These are phyloP conservation scores for Glaucopsyche alexis DNA, from an alignment of 2,888 invertebrate genomes.

Conservation along the genomic window DNA sequence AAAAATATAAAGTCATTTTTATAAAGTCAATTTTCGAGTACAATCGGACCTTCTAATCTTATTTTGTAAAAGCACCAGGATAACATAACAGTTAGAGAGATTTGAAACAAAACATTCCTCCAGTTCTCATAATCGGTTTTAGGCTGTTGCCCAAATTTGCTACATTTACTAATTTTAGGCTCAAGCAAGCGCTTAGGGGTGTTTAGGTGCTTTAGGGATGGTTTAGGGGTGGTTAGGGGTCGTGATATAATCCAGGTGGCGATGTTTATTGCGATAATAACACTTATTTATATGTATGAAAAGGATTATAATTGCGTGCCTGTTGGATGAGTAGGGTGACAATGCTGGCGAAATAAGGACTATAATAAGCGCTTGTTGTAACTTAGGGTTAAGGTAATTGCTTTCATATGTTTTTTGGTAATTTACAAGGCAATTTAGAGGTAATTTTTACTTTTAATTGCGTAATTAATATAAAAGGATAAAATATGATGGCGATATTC, in stretches of 20 bases:
- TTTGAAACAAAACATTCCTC: neutral
- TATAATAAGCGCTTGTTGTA: neutral
- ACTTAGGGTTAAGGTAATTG: neutral
- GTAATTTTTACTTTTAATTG: no score
- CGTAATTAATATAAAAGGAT: no score
- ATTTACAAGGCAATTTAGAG: no score
- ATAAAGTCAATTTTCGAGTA: no score
- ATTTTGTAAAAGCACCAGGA: neutral
- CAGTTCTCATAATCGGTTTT: neutral
- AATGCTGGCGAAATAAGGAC: neutral
- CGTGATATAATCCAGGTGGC: conserved; percentile 28
- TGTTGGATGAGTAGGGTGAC: conserved; percentile 21
- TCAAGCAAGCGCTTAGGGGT: neutral
- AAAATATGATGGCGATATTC: no score
- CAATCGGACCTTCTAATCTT: no score
- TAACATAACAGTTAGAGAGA: neutral
- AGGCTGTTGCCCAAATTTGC: neutral
- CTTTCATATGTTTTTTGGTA: no score
- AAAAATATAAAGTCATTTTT: no score
- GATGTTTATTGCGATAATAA: conserved; percentile 37
- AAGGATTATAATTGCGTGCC: conserved; percentile 33
- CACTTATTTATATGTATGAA: conserved; percentile 32
- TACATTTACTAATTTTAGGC: conserved; percentile 12
- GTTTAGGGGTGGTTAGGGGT: neutral
- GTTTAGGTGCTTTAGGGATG: neutral